Evolutionary conservation across 2,888 invertebrate genomes (phyloP).

Genomic region (Leptopilina drosophilae): DNA sequence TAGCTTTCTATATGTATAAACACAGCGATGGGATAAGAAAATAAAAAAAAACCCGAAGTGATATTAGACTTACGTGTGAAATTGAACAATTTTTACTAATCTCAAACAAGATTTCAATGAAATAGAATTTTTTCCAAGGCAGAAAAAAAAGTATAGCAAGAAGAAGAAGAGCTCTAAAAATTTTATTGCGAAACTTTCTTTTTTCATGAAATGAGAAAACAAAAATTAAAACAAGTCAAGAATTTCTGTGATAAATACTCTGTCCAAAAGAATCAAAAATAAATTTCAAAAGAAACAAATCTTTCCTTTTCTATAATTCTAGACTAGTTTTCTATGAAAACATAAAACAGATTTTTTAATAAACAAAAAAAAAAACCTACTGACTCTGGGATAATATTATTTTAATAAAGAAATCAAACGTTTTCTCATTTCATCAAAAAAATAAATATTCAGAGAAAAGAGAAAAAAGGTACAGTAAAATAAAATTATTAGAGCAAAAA

Average conservation of each 20-base stretch:
- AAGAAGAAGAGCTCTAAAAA: neutral
- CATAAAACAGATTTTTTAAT: neutral
- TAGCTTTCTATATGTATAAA: conserved; percentile 32
- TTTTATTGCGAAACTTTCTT: conserved; percentile 6
- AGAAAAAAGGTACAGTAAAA: neutral
- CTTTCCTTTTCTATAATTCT: neutral
- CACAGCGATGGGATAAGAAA: neutral
- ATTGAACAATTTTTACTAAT: conserved; percentile 20
- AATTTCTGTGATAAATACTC: conserved; percentile 33
- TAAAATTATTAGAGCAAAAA: conserved; percentile 3
- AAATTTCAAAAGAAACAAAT: neutral
- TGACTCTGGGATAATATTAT: neutral
- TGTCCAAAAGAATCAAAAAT: conserved; percentile 36
- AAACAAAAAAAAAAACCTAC: neutral
- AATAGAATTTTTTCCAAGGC: conserved; percentile 1
- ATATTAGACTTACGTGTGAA: conserved; percentile 30
- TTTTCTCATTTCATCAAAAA: conserved; percentile 21
- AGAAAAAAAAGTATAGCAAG: neutral
- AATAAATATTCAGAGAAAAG: neutral
- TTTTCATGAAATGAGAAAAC: conserved; percentile 22
- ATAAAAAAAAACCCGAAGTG: neutral
- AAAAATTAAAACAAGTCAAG: neutral
- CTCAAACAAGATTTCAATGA: neutral
- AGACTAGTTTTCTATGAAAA: neutral
- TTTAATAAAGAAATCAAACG: neutral